Evolutionary conservation across 2,888 invertebrate species (phyloP).

Genomic region (Lasiommata megera): DNA sequence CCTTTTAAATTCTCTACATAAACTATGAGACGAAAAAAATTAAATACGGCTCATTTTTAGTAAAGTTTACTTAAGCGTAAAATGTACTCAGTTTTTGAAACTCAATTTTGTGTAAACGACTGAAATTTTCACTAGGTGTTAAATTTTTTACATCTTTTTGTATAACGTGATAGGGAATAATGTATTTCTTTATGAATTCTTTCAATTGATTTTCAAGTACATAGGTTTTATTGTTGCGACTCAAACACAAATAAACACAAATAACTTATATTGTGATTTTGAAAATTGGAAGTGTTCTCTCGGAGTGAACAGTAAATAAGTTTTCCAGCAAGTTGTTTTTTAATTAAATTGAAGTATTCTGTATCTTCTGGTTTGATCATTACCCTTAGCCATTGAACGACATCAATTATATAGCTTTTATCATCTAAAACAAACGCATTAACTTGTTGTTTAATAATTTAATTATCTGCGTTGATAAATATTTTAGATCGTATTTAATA

Average conservation of each 20-base stretch:
- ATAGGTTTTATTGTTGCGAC: neutral
- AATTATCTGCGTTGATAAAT: neutral
- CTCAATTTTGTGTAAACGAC: conserved; percentile 47
- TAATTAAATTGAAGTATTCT: neutral
- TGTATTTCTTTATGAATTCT: conserved; percentile 49
- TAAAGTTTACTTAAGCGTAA: conserved; percentile 39
- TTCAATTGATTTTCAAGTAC: conserved; percentile 46
- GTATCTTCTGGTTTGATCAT: conserved; percentile 9
- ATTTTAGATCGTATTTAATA: neutral
- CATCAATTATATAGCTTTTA: neutral
- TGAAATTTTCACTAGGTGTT: conserved; percentile 46
- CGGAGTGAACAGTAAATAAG: too few species aligned
- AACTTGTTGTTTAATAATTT: neutral
- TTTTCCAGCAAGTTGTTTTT: conserved; percentile 5
- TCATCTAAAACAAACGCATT: neutral
- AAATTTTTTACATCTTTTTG: conserved; percentile 48
- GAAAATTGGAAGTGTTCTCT: too few species aligned
- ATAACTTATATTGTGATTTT: too few species aligned
- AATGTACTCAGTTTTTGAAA: conserved; percentile 42
- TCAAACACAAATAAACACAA: too few species aligned
- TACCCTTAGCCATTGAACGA: neutral
- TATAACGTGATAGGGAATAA: too few species aligned
- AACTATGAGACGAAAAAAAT: conserved; percentile 33
- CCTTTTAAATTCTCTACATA: conserved; percentile 47
- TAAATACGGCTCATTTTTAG: conserved; percentile 31